Conservation (phyloP, 2,797 vertebrate genomes). For the Natrix natrix region DNA sequence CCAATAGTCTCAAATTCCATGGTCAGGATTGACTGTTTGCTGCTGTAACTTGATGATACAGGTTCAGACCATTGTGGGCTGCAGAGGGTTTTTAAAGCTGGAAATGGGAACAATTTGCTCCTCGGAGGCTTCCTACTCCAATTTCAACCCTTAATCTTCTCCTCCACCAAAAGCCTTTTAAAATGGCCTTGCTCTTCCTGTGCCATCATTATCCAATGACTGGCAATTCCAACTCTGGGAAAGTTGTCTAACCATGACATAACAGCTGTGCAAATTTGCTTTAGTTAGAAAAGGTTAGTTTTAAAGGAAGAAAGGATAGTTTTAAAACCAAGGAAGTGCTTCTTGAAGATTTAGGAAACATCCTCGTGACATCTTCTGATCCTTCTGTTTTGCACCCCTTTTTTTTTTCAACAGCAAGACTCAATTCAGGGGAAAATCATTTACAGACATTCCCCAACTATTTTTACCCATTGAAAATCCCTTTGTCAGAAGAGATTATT, state of each 20-base stretch:
- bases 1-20: neutral
- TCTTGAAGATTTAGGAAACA: neutral
- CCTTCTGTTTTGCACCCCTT: neutral
- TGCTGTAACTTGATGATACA: neutral
- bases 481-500: neutral
- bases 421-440: neutral
- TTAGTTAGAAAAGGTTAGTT: neutral
- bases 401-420: neutral
- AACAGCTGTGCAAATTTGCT: neutral
- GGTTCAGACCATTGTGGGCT: neutral
- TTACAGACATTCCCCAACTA: neutral
- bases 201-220: neutral
- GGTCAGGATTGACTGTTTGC: neutral
- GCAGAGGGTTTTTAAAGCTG: neutral
- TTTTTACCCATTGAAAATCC: neutral
- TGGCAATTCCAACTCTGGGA: neutral
- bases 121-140: neutral
- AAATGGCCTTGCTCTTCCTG: neutral
- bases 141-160: neutral
- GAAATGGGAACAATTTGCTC: neutral
- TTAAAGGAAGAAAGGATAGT: neutral
- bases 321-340: neutral
- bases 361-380: neutral
- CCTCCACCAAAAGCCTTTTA: neutral
- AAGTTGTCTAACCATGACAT: neutral